phyloP scores from a whole-genome alignment of 2,113 vertebrate genomes.

The Takifugu bimaculatus region DNA sequence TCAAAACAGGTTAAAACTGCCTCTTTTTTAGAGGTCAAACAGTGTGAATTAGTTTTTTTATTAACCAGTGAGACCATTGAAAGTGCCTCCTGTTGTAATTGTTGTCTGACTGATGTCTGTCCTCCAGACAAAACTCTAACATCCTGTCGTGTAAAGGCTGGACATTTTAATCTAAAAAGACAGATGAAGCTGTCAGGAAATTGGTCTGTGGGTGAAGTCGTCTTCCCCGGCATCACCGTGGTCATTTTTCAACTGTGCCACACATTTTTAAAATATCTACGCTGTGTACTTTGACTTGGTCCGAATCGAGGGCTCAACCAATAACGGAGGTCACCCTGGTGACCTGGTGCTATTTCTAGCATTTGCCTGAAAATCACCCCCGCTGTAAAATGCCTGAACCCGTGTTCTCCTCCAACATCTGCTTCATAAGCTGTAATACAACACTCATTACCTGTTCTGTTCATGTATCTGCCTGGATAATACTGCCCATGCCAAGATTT shows the following conservation, averaged over 20 bases:
- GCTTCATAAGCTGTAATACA: too few relatives aligned
- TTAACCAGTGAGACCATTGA: too few relatives aligned
- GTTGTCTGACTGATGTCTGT: too few relatives aligned
- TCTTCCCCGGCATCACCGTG: not conserved
- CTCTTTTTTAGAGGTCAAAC: slow-evolving; percentile 20
- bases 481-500: not conserved
- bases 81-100: too few relatives aligned
- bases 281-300: slow-evolving; percentile 46
- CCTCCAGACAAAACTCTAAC: too few relatives aligned
- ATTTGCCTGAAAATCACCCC: slow-evolving; percentile 13
- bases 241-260: slow-evolving; percentile 16
- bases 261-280: slow-evolving; percentile 48
- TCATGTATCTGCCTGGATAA: not conserved
- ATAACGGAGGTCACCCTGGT: slow-evolving; percentile 40
- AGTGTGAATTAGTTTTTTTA: slow-evolving; percentile 1
- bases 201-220: not conserved
- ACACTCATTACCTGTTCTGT: too few relatives aligned
- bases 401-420: not conserved
- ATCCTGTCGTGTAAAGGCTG: too few relatives aligned
- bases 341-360: slow-evolving; percentile 49
- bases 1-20: slow-evolving; percentile 8
- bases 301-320: slow-evolving; percentile 25
- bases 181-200: too few relatives aligned
- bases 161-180: too few relatives aligned
- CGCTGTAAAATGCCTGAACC: slow-evolving; percentile 4